These are phyloP conservation scores for Ochropleura plecta DNA, from an alignment of 2,888 invertebrate species.

Conservation along the genomic window DNA sequence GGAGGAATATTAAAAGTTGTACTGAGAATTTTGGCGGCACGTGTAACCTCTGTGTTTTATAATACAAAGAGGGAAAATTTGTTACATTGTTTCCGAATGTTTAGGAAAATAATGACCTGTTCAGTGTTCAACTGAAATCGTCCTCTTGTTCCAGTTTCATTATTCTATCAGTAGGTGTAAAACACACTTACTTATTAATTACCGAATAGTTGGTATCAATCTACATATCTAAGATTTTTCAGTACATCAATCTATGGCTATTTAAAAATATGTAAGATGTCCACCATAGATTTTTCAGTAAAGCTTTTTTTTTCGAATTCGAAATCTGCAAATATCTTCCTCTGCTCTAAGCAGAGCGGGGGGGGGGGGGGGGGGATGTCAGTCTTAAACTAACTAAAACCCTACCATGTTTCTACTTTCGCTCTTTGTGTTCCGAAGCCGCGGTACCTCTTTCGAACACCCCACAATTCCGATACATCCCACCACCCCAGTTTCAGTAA, in stretches of 20 bases:
- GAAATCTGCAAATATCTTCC: too few species aligned
- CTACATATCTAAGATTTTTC: not conserved
- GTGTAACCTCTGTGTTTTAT: conserved; percentile 53
- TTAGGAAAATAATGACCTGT: conserved; percentile 40
- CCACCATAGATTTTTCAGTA: too few species aligned
- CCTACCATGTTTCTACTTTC: too few species aligned
- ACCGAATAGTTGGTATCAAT: not conserved
- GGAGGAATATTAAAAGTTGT: conserved; percentile 49
- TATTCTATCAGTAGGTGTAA: not conserved
- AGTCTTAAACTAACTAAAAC: too few species aligned
- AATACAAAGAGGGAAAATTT: conserved; percentile 39
- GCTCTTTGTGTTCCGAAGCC: too few species aligned
- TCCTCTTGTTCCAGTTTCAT: conserved; percentile 14
- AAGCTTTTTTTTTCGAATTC: too few species aligned
- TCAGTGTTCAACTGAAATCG: conserved; percentile 10
- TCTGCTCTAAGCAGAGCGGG: too few species aligned
- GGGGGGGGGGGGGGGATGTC: too few species aligned
- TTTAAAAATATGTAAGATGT: too few species aligned
- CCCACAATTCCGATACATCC: too few species aligned
- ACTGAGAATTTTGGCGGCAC: conserved; percentile 46
- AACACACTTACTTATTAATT: not conserved
- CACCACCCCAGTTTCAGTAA: too few species aligned
- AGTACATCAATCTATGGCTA: not conserved
- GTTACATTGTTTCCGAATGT: conserved; percentile 28
- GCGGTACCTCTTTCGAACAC: too few species aligned